A percentile compares a stretch with the other conserved stretches of the same genome.
phyloP scores from a whole-genome alignment of 64 coral and sea anemone species.

The Cladopsammia gracilis region DNA sequence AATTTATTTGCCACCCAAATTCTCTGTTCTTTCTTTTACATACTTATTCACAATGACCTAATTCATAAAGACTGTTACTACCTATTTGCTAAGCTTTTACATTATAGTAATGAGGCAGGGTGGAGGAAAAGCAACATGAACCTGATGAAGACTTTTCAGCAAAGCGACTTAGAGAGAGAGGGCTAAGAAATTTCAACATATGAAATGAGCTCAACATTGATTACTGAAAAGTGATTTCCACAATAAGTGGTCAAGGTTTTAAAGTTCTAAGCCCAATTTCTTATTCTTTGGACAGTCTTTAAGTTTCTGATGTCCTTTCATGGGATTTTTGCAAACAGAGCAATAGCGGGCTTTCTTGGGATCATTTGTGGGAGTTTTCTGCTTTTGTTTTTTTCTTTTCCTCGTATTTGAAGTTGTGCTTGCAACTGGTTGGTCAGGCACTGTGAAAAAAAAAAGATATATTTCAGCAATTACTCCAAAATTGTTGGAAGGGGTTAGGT shows the following conservation, averaged over 20 bases:
- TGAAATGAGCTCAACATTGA: too few species aligned
- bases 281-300: constrained; percentile 24
- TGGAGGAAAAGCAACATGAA: too few species aligned
- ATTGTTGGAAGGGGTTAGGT: background rate
- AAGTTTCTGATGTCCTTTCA: constrained; percentile 37
- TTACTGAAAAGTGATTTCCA: too few species aligned
- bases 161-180: too few species aligned
- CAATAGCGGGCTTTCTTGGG: background rate
- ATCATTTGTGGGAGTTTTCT: background rate
- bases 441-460: background rate
- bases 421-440: background rate
- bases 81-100: too few species aligned
- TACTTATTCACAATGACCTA: too few species aligned
- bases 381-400: background rate
- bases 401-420: background rate
- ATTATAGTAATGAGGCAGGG: too few species aligned
- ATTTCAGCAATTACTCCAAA: background rate
- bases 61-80: too few species aligned
- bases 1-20: too few species aligned
- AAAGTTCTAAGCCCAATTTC: background rate
- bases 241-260: background rate
- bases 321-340: constrained; percentile 4
- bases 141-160: too few species aligned
- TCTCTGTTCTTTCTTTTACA: too few species aligned
- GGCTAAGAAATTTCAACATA: too few species aligned